These are phyloP conservation scores for Bradynema listronoti DNA, from an alignment of 1,140 invertebrate species.

Conservation along the genomic window DNA sequence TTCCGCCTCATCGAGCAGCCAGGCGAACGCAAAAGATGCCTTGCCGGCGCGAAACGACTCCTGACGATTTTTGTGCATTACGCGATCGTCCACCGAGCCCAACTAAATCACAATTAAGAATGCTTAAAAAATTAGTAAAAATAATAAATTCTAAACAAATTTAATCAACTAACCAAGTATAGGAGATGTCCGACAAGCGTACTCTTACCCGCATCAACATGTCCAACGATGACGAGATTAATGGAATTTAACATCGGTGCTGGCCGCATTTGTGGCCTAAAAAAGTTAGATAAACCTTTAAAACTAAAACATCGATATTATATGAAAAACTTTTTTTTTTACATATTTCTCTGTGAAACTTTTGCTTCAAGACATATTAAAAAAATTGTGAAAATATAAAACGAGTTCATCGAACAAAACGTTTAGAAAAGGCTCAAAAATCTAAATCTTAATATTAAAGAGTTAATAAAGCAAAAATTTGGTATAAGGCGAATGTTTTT, in stretches of 20 bases:
- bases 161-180: slow-evolving; percentile 63
- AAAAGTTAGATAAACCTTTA: neutral
- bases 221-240: slow-evolving; percentile 65
- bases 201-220: slow-evolving; percentile 98
- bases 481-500: no score
- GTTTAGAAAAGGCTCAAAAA: no score
- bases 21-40: slow-evolving; percentile 94
- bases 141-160: no score
- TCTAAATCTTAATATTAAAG: no score
- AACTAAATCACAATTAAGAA: slow-evolving; percentile 60
- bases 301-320: neutral
- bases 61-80: slow-evolving; percentile 93
- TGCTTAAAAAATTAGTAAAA: neutral
- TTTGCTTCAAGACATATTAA: neutral
- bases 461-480: no score
- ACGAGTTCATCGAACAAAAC: slow-evolving; percentile 13
- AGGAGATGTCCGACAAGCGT: slow-evolving; percentile 92
- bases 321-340: no score
- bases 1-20: slow-evolving; percentile 97
- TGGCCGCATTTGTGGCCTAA: slow-evolving; percentile 29
- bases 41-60: slow-evolving; percentile 96
- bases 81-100: slow-evolving; percentile 78
- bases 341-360: no score
- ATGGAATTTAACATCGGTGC: slow-evolving; percentile 32
- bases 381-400: slow-evolving; percentile 9